A percentile compares a stretch with the other conserved stretches of the same genome.
Evolutionary conservation across 2,888 invertebrate genomes (phyloP).

Genomic region (Arge pagana): DNA sequence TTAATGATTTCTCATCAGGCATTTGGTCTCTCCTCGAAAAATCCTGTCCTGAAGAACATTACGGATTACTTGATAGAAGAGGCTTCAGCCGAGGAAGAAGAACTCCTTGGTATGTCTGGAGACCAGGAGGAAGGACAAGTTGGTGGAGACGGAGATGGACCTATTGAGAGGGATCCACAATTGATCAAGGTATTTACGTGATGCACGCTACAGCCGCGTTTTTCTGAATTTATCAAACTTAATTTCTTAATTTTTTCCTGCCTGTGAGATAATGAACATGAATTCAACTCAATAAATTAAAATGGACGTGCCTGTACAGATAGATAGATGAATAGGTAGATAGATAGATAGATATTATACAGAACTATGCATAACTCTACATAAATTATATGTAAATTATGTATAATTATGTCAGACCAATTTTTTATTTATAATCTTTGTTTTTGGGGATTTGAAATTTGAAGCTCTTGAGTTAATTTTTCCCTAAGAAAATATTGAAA

Average conservation of each 20-base stretch:
- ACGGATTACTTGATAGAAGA: constrained; percentile 98
- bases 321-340: too few relatives aligned
- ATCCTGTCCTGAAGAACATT: constrained; percentile 94
- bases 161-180: constrained; percentile 73
- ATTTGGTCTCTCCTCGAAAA: constrained; percentile 79
- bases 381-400: too few relatives aligned
- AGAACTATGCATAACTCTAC: not conserved
- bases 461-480: too few relatives aligned
- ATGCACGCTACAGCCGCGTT: too few relatives aligned
- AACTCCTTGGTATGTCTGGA: constrained; percentile 73
- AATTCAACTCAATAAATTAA: too few relatives aligned
- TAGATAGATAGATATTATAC: not conserved
- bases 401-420: too few relatives aligned
- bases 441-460: too few relatives aligned
- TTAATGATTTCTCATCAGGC: too few relatives aligned
- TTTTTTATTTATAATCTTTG: constrained; percentile 7
- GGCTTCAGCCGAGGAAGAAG: constrained; percentile 97
- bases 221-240: too few relatives aligned
- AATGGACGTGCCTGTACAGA: too few relatives aligned
- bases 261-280: too few relatives aligned
- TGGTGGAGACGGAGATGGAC: constrained; percentile 58
- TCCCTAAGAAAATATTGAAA: constrained; percentile 19
- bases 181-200: constrained; percentile 68
- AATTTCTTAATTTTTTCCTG: too few relatives aligned
- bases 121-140: constrained; percentile 61